Evolutionary conservation across 1,140 invertebrate species (phyloP).

Genomic region (Zaprionus ornatus): DNA sequence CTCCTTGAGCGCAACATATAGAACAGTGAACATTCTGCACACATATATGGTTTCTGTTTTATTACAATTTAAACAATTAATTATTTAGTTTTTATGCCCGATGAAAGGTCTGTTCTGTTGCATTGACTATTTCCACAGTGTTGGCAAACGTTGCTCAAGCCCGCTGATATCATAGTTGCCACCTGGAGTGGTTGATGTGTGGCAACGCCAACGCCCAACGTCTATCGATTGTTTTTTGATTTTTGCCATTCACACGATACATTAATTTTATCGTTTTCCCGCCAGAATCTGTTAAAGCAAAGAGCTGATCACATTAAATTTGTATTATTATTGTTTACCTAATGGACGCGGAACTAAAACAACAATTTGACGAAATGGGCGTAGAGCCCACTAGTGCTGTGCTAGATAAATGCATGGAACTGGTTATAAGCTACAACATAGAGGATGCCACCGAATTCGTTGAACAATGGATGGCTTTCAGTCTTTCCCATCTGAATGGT

Average conservation of each 20-base stretch:
- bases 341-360: conserved; percentile 73
- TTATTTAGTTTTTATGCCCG: conserved; percentile 63
- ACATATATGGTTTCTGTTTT: conserved; percentile 17
- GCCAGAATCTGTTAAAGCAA: conserved; percentile 51
- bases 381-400: conserved; percentile 64
- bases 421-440: conserved; percentile 86
- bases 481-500: conserved; percentile 86
- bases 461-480: conserved; percentile 88
- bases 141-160: neutral
- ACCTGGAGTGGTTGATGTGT: neutral
- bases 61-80: conserved; percentile 64
- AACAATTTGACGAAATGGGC: conserved; percentile 81
- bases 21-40: conserved; percentile 55
- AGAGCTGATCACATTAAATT: conserved; percentile 1
- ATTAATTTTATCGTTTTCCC: conserved; percentile 28
- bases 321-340: conserved; percentile 26
- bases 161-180: neutral
- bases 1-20: conserved; percentile 43
- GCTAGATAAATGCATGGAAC: conserved; percentile 83
- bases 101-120: conserved; percentile 42
- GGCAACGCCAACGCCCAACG: neutral
- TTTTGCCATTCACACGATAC: conserved; percentile 5
- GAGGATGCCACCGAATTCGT: conserved; percentile 87
- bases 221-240: neutral
- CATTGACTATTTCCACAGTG: conserved; percentile 37